These are phyloP conservation scores for Anthoscopus minutus DNA, from an alignment of 2,113 vertebrate species.

Conservation along the genomic window DNA sequence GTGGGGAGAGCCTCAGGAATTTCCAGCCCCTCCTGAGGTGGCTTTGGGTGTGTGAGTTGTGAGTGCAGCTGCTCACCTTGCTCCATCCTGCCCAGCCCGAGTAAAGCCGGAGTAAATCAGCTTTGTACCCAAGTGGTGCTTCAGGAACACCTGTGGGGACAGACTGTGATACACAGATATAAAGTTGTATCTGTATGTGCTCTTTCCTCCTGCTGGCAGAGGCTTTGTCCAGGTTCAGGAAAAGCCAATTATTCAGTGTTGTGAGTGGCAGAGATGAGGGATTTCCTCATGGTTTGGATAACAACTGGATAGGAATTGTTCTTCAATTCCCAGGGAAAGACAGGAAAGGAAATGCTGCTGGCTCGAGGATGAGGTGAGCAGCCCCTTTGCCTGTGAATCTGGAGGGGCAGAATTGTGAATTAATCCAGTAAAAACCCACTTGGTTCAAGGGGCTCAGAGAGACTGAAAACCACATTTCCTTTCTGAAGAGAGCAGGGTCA, in stretches of 20 bases:
- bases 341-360: background rate
- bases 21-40: background rate
- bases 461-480: background rate
- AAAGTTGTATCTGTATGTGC: too few relatives aligned
- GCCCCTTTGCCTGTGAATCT: fast-evolving
- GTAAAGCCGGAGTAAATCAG: background rate
- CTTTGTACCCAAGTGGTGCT: background rate
- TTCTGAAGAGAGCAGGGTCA: background rate
- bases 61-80: background rate
- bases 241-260: fast-evolving
- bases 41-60: background rate
- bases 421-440: background rate
- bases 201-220: background rate
- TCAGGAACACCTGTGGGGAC: background rate
- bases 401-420: background rate
- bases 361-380: background rate
- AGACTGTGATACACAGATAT: background rate
- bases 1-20: background rate
- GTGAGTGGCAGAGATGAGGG: background rate
- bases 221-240: background rate
- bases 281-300: background rate
- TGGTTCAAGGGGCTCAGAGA: background rate
- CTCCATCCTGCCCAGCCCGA: background rate
- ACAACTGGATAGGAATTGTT: background rate
- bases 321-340: background rate